Evolutionary conservation across 1,140 invertebrate genomes (phyloP).

Genomic region (Pissodes strobi): DNA sequence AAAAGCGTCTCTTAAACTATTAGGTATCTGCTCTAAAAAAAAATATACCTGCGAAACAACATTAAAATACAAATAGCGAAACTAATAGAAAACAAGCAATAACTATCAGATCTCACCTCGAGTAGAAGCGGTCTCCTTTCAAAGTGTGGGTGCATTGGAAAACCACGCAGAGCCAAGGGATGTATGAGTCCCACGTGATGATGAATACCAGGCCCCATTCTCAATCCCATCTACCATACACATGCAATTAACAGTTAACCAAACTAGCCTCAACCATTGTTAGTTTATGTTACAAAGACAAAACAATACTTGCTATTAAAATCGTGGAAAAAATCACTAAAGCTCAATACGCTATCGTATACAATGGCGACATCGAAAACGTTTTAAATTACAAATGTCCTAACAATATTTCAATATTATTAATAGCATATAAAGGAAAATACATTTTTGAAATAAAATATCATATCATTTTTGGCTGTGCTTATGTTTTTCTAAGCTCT

Average conservation of each 20-base stretch:
- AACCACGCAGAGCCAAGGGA: slow-evolving; percentile 45
- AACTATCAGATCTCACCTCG: slow-evolving; percentile 64
- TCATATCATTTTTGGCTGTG: too few species aligned
- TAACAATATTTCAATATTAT: too few species aligned
- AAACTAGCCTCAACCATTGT: slow-evolving; percentile 32
- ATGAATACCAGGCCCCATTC: slow-evolving; percentile 51
- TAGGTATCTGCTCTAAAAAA: too few species aligned
- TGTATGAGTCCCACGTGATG: slow-evolving; percentile 46
- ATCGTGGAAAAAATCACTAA: too few species aligned
- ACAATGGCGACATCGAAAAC: too few species aligned
- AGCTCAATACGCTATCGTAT: too few species aligned
- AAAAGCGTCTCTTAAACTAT: too few species aligned
- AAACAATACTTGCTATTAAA: slow-evolving; percentile 9
- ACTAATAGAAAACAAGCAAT: slow-evolving; percentile 16
- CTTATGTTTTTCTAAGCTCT: too few species aligned
- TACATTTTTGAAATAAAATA: too few species aligned
- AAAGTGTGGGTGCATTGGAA: slow-evolving; percentile 44
- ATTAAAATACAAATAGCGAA: slow-evolving; percentile 2
- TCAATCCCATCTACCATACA: slow-evolving; percentile 57
- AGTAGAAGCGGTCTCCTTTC: slow-evolving; percentile 72
- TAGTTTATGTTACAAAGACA: slow-evolving; percentile 34
- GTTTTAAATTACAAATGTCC: too few species aligned
- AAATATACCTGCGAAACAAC: background rate
- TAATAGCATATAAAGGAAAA: too few species aligned
- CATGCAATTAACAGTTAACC: slow-evolving; percentile 55